Evolutionary conservation across 2,113 vertebrate species (phyloP).

Genomic region (Atherinomorus stipes): DNA sequence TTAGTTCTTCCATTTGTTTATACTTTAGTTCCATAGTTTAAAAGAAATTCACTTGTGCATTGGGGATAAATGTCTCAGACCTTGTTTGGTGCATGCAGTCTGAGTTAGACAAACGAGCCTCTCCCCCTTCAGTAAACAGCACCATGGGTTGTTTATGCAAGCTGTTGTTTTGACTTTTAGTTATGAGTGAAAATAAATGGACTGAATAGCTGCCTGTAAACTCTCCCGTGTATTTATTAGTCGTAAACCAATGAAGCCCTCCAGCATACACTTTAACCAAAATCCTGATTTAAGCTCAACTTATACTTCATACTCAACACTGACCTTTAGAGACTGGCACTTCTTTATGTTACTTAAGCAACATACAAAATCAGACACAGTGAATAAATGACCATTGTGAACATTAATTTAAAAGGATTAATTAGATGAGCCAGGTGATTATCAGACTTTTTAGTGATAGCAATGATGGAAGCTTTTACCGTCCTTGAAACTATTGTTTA

Average conservation of each 20-base stretch:
- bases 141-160: neutral
- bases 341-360: neutral
- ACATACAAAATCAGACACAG: neutral
- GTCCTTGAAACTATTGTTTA: too few relatives aligned
- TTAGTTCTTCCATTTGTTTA: too few relatives aligned
- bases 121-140: neutral
- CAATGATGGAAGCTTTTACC: too few relatives aligned
- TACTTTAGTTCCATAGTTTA: neutral
- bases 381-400: too few relatives aligned
- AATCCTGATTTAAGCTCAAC: too few relatives aligned
- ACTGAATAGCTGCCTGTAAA: neutral
- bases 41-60: neutral
- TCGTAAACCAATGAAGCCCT: neutral
- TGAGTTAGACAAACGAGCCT: neutral
- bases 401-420: too few relatives aligned
- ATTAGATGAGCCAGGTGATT: too few relatives aligned
- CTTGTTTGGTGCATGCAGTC: neutral
- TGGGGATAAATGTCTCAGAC: neutral
- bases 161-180: neutral
- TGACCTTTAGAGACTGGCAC: neutral
- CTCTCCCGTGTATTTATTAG: neutral
- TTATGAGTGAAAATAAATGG: neutral
- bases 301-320: neutral
- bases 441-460: too few relatives aligned
- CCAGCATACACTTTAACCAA: too few relatives aligned